Percentiles rank a stretch among this genome's conserved stretches.
These are phyloP conservation scores for Premnoplex brunnescens DNA, from an alignment of 2,797 vertebrate genomes.

Conservation along the genomic window DNA sequence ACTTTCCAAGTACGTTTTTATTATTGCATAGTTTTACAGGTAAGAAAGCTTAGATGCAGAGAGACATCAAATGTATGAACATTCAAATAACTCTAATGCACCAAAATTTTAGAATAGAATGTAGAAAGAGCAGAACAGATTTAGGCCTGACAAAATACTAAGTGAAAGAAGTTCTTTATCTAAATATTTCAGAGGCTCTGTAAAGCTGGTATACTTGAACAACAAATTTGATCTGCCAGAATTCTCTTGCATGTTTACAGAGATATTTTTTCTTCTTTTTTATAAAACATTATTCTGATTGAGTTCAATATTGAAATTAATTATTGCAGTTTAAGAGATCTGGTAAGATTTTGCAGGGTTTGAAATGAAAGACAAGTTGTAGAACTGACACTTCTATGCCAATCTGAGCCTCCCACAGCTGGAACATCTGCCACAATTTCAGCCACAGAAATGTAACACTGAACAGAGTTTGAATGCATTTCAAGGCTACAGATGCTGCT, in stretches of 20 bases:
- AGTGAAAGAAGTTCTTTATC: neutral
- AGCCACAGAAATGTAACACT: fast-evolving
- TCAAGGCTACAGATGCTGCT: neutral
- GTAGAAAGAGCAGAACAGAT: neutral
- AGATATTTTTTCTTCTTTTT: neutral
- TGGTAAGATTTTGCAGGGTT: neutral
- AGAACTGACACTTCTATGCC: neutral
- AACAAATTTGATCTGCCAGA: neutral
- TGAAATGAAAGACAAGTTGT: neutral
- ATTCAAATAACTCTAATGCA: neutral
- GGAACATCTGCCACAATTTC: neutral
- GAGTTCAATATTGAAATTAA: neutral
- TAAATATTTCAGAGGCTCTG: neutral
- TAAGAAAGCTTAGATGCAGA: neutral
- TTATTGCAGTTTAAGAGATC: neutral
- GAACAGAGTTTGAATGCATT: neutral
- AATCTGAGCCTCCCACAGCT: neutral
- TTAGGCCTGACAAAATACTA: neutral
- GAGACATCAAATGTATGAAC: neutral
- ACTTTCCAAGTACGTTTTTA: neutral
- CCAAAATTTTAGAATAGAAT: neutral
- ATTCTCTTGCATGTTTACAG: neutral
- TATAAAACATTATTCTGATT: fast-evolving
- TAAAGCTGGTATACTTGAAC: neutral
- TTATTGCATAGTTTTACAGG: neutral